Percentiles rank a stretch among this genome's conserved stretches.
phyloP scores from a whole-genome alignment of 2,113 vertebrate genomes.

The Nesoenas mayeri region DNA sequence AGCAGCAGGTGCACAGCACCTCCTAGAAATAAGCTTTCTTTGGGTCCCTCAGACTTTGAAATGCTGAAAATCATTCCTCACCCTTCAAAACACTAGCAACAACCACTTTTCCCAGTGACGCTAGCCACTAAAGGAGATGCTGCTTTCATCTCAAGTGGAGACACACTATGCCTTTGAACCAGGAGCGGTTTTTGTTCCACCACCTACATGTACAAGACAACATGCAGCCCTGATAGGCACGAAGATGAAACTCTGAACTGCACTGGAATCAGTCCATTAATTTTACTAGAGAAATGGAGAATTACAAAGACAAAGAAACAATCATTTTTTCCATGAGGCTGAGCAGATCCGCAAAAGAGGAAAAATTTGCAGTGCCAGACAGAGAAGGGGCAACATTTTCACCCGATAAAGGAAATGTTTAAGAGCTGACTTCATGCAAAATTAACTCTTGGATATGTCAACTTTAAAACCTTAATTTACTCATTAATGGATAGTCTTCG shows the following conservation, averaged over 20 bases:
- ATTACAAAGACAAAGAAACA: conserved; percentile 18
- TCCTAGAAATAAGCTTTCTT: neutral
- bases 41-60: neutral
- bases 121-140: neutral
- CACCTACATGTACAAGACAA: neutral
- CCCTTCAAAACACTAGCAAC: neutral
- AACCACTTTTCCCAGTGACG: neutral
- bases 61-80: neutral
- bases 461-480: conserved; percentile 55
- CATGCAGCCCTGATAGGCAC: neutral
- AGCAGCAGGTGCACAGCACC: rapidly evolving
- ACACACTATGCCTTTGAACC: neutral
- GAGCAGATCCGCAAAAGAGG: neutral
- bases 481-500: conserved; percentile 16
- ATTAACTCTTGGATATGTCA: conserved; percentile 54
- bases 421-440: conserved; percentile 67
- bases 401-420: conserved; percentile 69
- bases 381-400: conserved; percentile 62
- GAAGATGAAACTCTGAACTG: neutral
- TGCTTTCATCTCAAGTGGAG: neutral
- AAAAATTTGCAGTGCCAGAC: conserved; percentile 35
- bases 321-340: conserved; percentile 55
- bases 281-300: conserved; percentile 37
- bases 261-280: neutral
- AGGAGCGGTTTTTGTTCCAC: neutral